phyloP scores from a whole-genome alignment of 2,888 invertebrate species.

The Alcis repandata region DNA sequence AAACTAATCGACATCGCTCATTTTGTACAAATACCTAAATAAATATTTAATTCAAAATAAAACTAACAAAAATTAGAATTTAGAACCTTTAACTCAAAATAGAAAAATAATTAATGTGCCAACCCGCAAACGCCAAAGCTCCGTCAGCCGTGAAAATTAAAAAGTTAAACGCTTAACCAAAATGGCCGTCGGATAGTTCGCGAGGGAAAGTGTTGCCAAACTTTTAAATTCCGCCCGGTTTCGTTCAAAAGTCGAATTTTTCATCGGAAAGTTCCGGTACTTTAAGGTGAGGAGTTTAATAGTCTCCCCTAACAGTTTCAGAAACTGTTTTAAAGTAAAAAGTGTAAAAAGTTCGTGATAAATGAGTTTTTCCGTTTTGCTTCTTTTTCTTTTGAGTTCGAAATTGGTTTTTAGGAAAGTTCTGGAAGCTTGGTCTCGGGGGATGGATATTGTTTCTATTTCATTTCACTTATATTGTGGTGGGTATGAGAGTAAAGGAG shows the following conservation, averaged over 20 bases:
- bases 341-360: constrained; percentile 47
- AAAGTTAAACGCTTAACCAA: constrained; percentile 76
- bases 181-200: constrained; percentile 77
- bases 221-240: constrained; percentile 77
- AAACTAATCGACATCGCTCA: too few species aligned
- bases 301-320: constrained; percentile 62
- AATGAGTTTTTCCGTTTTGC: constrained; percentile 41
- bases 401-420: constrained; percentile 18
- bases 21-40: too few species aligned
- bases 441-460: neutral
- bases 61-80: neutral
- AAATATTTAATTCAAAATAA: too few species aligned
- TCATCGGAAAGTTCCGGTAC: constrained; percentile 63
- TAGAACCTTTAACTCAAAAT: neutral
- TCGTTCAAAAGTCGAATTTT: constrained; percentile 75
- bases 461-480: too few species aligned
- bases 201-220: constrained; percentile 76
- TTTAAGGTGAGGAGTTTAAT: constrained; percentile 67
- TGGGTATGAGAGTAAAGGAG: too few species aligned
- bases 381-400: constrained; percentile 26
- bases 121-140: constrained; percentile 48
- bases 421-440: neutral
- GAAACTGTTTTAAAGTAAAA: constrained; percentile 49
- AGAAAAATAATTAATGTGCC: constrained; percentile 20
- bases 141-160: constrained; percentile 62